phyloP scores from a whole-genome alignment of 2,113 vertebrate genomes.

The Pelvicachromis taeniatus region DNA sequence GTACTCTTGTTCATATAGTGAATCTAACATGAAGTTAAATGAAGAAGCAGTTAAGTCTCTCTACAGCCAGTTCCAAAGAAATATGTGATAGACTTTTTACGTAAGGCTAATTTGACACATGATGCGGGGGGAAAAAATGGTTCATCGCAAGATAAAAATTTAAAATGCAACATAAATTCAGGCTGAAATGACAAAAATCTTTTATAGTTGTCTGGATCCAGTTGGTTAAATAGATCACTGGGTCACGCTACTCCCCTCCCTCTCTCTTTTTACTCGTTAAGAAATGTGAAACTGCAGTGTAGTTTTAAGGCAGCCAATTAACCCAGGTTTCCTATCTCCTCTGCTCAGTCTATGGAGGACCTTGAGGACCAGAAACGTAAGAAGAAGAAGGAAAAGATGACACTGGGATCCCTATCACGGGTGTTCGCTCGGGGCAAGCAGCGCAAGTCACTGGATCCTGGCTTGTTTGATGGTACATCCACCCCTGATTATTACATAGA shows the following conservation, averaged over 20 bases:
- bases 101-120: not conserved
- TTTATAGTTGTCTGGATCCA: not conserved
- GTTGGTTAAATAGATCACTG: not conserved
- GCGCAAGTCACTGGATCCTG: constrained; percentile 93
- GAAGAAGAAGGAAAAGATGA: constrained; percentile 93
- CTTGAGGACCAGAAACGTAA: constrained; percentile 92
- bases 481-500: constrained; percentile 98
- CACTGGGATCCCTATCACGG: constrained; percentile 91
- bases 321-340: not conserved
- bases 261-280: not conserved
- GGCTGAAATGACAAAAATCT: not conserved
- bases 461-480: constrained; percentile 95
- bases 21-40: not conserved
- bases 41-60: not conserved
- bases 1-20: not conserved
- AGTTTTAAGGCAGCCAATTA: not conserved
- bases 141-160: not conserved
- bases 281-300: not conserved
- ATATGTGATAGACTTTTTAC: not conserved
- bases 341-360: constrained; percentile 91
- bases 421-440: constrained; percentile 95
- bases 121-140: not conserved
- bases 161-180: not conserved
- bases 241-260: not conserved
- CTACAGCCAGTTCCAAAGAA: not conserved